These are phyloP conservation scores for Sycophaga agraensis DNA, from an alignment of 1,140 invertebrate species.

Conservation along the genomic window DNA sequence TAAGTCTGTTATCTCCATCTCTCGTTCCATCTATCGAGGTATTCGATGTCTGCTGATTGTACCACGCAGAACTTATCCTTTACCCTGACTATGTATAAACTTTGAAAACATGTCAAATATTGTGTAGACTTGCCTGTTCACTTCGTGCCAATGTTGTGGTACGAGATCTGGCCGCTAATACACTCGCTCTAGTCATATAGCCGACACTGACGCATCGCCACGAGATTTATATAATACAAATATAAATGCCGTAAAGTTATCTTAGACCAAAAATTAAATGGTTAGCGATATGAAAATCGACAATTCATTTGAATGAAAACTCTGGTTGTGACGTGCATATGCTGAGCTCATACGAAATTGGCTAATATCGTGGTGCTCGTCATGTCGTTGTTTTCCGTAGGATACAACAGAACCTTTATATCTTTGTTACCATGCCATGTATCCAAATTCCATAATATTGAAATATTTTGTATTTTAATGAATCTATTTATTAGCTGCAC, in stretches of 20 bases:
- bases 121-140: constrained; percentile 42
- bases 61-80: constrained; percentile 1
- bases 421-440: constrained; percentile 5
- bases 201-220: constrained; percentile 34
- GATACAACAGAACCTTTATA: constrained; percentile 3
- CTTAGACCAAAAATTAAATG: constrained; percentile 5
- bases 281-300: constrained; percentile 6
- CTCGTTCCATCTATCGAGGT: not conserved
- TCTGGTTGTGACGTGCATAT: too few relatives aligned
- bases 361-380: constrained; percentile 3
- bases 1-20: too few relatives aligned
- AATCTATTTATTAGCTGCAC: constrained; percentile 7
- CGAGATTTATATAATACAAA: constrained; percentile 1
- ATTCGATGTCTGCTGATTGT: constrained; percentile 10
- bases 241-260: not conserved
- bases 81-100: constrained; percentile 23
- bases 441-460: not conserved
- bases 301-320: not conserved
- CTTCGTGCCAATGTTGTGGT: constrained; percentile 42
- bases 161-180: constrained; percentile 41
- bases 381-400: constrained; percentile 12
- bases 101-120: constrained; percentile 39
- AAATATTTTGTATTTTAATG: constrained; percentile 5
- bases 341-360: not conserved
- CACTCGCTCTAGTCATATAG: constrained; percentile 41